Conservation (phyloP, 2,113 vertebrate species). For the Penelope pileata region DNA sequence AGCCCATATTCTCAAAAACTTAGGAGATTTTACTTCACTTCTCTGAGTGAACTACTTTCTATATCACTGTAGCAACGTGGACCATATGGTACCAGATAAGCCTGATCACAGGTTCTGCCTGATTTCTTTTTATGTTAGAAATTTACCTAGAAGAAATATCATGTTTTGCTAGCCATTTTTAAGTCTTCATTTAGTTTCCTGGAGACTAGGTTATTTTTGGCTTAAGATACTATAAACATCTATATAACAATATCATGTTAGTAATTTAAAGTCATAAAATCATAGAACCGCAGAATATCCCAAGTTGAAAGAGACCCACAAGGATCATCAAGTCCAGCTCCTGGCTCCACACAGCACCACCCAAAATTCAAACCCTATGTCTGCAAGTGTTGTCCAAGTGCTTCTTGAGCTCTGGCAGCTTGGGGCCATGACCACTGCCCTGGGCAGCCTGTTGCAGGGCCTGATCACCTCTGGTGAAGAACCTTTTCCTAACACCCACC, state of each 20-base stretch:
- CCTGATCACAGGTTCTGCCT: background rate
- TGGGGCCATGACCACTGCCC: background rate
- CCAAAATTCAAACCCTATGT: background rate
- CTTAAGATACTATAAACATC: constrained; percentile 14
- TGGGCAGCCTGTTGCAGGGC: too few species aligned
- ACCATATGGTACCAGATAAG: background rate
- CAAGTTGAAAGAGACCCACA: background rate
- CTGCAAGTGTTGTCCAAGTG: background rate
- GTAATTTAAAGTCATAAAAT: background rate
- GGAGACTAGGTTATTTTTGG: constrained; percentile 30
- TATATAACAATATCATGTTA: constrained; percentile 15
- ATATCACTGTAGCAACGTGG: background rate
- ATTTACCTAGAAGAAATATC: constrained; percentile 16
- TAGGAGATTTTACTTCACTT: background rate
- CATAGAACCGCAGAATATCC: background rate
- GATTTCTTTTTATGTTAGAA: constrained; percentile 32
- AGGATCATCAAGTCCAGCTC: background rate
- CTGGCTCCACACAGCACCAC: background rate
- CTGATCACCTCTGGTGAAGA: background rate
- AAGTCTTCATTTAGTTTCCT: constrained; percentile 42
- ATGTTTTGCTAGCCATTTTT: constrained; percentile 15
- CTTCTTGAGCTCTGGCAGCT: background rate
- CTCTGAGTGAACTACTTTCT: background rate
- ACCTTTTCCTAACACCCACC: background rate
- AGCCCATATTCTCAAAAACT: background rate